Percentiles rank a stretch among this genome's conserved stretches.
Conservation (phyloP, 2,888 invertebrate species). For the Microctonus aethiopoides region DNA sequence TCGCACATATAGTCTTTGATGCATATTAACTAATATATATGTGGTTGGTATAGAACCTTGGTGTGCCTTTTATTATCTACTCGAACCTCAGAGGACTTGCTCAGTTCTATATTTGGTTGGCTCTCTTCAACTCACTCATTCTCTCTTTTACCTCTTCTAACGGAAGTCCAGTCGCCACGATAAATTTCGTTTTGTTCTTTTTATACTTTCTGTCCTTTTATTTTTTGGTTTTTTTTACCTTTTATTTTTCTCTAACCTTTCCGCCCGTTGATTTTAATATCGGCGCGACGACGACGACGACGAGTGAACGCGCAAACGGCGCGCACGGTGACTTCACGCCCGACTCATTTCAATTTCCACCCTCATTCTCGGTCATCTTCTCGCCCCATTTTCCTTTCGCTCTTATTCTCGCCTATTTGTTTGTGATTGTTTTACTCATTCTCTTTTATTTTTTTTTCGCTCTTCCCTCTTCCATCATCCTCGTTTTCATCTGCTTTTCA, state of each 20-base stretch:
- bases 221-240: not conserved
- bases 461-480: not conserved
- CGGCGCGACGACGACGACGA: constrained; percentile 33
- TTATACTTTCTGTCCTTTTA: not conserved
- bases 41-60: not conserved
- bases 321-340: constrained; percentile 37
- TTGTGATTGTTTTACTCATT: not conserved
- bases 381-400: constrained; percentile 16
- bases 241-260: constrained; percentile 39
- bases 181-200: constrained; percentile 13
- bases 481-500: not conserved
- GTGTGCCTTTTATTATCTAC: constrained; percentile 34
- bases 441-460: constrained; percentile 11
- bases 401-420: constrained; percentile 29
- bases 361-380: constrained; percentile 27
- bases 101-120: constrained; percentile 50
- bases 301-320: constrained; percentile 24
- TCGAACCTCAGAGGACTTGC: constrained; percentile 39
- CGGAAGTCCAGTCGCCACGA: constrained; percentile 6
- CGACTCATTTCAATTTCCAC: constrained; percentile 39
- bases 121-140: constrained; percentile 35
- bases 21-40: not conserved
- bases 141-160: not conserved
- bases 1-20: no score
- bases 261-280: constrained; percentile 55